phyloP scores from a whole-genome alignment of 2,113 vertebrate species.

The Sapayoa aenigma region DNA sequence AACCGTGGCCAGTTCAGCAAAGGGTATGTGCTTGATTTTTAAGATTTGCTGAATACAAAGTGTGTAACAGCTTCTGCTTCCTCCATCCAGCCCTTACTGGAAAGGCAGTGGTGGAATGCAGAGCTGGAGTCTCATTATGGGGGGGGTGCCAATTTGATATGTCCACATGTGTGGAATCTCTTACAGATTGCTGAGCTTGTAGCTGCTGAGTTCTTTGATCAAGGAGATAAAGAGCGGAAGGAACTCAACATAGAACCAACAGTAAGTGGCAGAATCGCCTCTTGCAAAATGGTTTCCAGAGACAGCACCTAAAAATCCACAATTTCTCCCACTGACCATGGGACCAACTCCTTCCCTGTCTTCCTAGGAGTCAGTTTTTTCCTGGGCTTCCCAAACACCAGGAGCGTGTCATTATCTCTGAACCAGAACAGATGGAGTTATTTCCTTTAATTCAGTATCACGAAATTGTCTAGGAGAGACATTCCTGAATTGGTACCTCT shows the following conservation, averaged over 20 bases:
- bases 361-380: neutral
- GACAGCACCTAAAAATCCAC: neutral
- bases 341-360: neutral
- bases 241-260: slow-evolving; percentile 96
- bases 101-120: neutral
- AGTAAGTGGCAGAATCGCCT: slow-evolving; percentile 74
- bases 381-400: neutral
- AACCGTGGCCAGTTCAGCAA: slow-evolving; percentile 96
- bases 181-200: slow-evolving; percentile 94
- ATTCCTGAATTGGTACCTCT: neutral
- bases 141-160: fast-evolving
- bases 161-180: neutral
- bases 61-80: neutral
- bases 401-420: neutral
- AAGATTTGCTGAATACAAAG: neutral
- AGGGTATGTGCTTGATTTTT: slow-evolving; percentile 76
- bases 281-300: neutral
- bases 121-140: neutral
- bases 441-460: neutral
- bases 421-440: neutral
- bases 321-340: neutral
- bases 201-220: slow-evolving; percentile 95
- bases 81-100: neutral
- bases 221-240: slow-evolving; percentile 92
- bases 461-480: neutral